Evolutionary conservation across 2,888 invertebrate species (phyloP), one percentile per base, ranked within the genome.

Genomic region (Yponomeuta evonymella): DNA sequence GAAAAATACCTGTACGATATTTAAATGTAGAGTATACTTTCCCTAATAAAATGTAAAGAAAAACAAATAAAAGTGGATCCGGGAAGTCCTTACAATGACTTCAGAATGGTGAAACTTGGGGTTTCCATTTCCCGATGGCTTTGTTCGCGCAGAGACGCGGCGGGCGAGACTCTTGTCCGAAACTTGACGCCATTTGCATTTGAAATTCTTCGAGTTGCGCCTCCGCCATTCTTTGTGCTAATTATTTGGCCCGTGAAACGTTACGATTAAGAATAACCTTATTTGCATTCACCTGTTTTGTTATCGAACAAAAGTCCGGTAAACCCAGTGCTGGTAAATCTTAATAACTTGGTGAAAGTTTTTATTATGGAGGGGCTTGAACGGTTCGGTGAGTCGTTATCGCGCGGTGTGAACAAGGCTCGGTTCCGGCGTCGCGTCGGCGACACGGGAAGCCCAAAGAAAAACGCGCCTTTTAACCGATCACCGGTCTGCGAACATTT

Each of bases 101-200:
- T 67, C 48, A 48, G 48, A 23, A n/a, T 67, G 43, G 48, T 43
- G 48, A 67, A 67, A 67, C 67, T 67, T 67, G 15, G 12, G 43
- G 67, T 23, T 48, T 67, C n/a, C 23, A 48, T 67, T 67, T 67
- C 67, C 51, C 67, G 43, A 67, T 67, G 67, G 73, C 78, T 79
- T 82, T 82, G 82, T 84, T 78, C 75, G 71, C 23, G 23, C 58
- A 8, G 48, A 11, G 29, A 6, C 64, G 15, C 48, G 23, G 23
- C 48, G 15, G 15, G 76, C 51, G 51, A 58, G 51, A 8, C 51
- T 71, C 72, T 74, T 76, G 79, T 76, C 77, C 76, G 74, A 74
- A 85, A 87, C 82, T 86, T 84, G 74, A 74, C 69, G 73, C 63
- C 80, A 89, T 89, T 87, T 88, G 83, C 88, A 90, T 89, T 89